These are phyloP conservation scores for Microctenopoma stevenorrisi DNA, from an alignment of 2,797 vertebrate genomes.

Conservation along the genomic window DNA sequence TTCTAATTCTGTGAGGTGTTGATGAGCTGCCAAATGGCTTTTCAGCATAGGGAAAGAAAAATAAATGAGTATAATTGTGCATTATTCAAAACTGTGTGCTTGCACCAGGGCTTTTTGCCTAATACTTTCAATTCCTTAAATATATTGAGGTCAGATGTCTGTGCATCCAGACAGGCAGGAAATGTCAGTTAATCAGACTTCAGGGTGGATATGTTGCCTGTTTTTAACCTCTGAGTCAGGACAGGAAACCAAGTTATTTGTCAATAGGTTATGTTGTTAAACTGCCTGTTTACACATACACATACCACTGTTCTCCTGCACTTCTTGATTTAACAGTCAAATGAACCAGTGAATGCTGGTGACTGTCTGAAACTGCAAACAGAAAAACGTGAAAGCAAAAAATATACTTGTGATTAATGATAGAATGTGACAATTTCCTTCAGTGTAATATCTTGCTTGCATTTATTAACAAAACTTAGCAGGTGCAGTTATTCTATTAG, in stretches of 20 bases:
- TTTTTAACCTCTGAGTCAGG: neutral
- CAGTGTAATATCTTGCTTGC: constrained; percentile 23
- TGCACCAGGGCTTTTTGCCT: neutral
- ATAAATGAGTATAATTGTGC: neutral
- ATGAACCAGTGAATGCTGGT: constrained; percentile 16
- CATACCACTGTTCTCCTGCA: neutral
- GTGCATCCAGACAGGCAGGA: neutral
- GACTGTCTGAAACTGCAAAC: constrained; percentile 5
- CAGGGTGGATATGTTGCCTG: neutral
- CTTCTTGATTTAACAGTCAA: constrained; percentile 50
- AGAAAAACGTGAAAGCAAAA: neutral
- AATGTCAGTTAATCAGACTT: neutral
- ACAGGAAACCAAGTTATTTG: constrained; percentile 32
- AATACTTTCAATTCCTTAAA: constrained; percentile 10
- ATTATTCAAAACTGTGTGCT: neutral
- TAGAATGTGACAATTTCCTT: constrained; percentile 22
- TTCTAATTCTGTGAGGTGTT: constrained; percentile 63
- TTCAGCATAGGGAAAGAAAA: constrained; percentile 20
- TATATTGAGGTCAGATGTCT: neutral
- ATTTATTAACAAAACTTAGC: neutral
- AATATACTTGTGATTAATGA: neutral
- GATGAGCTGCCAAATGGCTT: constrained; percentile 60
- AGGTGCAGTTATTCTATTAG: constrained; percentile 6
- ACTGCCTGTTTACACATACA: neutral
- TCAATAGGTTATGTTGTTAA: constrained; percentile 14